Evolutionary conservation across 2,888 invertebrate genomes (phyloP).

Genomic region (Philaethria dido): DNA sequence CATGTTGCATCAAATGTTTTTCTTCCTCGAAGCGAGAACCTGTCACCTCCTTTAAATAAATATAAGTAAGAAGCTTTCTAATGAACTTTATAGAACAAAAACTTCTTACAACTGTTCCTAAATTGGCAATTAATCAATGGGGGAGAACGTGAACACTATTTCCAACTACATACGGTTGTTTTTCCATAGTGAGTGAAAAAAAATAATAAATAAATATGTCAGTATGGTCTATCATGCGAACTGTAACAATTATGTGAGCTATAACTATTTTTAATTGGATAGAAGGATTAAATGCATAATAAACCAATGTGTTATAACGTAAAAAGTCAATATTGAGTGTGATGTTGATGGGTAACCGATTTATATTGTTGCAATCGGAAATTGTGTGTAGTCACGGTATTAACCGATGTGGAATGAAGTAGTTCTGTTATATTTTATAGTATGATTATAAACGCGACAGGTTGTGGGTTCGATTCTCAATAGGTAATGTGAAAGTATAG

Average conservation of each 20-base stretch:
- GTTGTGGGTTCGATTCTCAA: no score
- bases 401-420: no score
- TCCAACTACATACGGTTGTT: constrained; percentile 34
- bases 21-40: constrained; percentile 13
- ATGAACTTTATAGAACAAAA: constrained; percentile 20
- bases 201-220: constrained; percentile 40
- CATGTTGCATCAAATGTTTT: no score
- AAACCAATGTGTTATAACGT: constrained; percentile 59
- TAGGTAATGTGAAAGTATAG: constrained; percentile 47
- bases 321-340: constrained; percentile 57
- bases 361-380: constrained; percentile 57
- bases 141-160: constrained; percentile 37
- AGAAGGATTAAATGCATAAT: constrained; percentile 70
- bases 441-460: no score
- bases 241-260: constrained; percentile 66
- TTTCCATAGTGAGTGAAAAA: constrained; percentile 31
- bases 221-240: constrained; percentile 57
- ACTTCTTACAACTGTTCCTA: constrained; percentile 43
- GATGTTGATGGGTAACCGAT: constrained; percentile 65
- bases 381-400: constrained; percentile 55
- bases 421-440: no score
- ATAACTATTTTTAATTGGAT: constrained; percentile 73
- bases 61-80: constrained; percentile 9
- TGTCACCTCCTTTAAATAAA: constrained; percentile 19
- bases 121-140: constrained; percentile 46